Conservation (phyloP, 2,888 invertebrate genomes). For the Cheilosia urbana region DNA sequence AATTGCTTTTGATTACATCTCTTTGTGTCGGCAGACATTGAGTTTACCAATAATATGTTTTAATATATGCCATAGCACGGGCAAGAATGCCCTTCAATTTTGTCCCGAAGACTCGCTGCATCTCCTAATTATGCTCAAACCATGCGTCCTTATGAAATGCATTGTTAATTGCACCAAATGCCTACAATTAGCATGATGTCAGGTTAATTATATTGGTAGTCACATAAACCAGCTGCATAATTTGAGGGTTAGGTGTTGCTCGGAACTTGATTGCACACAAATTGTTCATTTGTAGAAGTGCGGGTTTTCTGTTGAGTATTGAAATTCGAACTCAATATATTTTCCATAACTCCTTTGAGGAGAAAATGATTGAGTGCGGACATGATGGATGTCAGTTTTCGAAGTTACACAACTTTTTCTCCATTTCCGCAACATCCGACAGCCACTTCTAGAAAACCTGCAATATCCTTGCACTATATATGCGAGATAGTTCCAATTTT, state of each 20-base stretch:
- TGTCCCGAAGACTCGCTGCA: neutral
- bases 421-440: neutral
- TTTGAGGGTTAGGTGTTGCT: neutral
- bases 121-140: constrained; percentile 22
- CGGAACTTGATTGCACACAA: neutral
- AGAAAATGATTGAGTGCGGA: neutral
- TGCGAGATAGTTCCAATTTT: neutral
- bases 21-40: neutral
- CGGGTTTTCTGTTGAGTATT: neutral
- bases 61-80: constrained; percentile 47
- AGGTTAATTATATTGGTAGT: constrained; percentile 33
- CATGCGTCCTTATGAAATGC: constrained; percentile 17
- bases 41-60: neutral
- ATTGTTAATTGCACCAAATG: constrained; percentile 12
- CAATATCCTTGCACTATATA: constrained; percentile 10
- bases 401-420: neutral
- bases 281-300: neutral
- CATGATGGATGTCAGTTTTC: neutral
- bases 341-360: neutral
- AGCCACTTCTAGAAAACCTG: constrained; percentile 1
- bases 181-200: neutral
- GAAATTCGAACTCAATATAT: neutral
- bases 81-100: constrained; percentile 6
- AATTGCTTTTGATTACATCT: neutral
- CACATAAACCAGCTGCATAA: neutral